Conservation (phyloP, 2,888 invertebrate species). For the Pammene aurita region DNA sequence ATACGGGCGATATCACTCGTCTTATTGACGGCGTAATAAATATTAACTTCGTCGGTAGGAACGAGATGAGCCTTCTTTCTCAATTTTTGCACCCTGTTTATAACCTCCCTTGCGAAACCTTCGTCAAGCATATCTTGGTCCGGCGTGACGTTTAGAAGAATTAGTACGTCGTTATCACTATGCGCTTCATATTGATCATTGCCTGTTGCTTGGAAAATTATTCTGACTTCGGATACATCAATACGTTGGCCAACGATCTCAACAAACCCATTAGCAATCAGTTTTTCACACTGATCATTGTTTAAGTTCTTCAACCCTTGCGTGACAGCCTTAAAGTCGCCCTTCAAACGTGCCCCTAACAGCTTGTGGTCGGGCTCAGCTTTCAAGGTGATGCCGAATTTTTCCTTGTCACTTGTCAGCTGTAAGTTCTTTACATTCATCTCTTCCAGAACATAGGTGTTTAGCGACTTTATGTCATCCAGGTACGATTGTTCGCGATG, state of each 20-base stretch:
- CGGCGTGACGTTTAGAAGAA: slow-evolving; percentile 94
- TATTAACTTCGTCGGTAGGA: slow-evolving; percentile 94
- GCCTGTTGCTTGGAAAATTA: slow-evolving; percentile 90
- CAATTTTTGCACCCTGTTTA: slow-evolving; percentile 97
- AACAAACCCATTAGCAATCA: slow-evolving; percentile 87
- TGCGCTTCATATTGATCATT: slow-evolving; percentile 93
- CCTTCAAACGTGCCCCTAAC: slow-evolving; percentile 94
- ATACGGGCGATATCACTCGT: slow-evolving; percentile 86
- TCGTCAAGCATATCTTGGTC: slow-evolving; percentile 96
- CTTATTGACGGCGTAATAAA: slow-evolving; percentile 88
- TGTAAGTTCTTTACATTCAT: slow-evolving; percentile 94
- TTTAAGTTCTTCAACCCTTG: slow-evolving; percentile 90
- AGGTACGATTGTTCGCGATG: slow-evolving; percentile 92
- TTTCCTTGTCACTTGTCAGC: slow-evolving; percentile 93
- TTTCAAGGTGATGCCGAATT: slow-evolving; percentile 94
- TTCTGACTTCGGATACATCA: slow-evolving; percentile 89
- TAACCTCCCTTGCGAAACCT: slow-evolving; percentile 97
- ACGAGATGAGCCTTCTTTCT: slow-evolving; percentile 97
- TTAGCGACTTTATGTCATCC: slow-evolving; percentile 89
- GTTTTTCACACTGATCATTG: slow-evolving; percentile 90
- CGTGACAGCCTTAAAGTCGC: slow-evolving; percentile 94
- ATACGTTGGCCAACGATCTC: slow-evolving; percentile 90
- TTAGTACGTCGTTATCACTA: slow-evolving; percentile 94
- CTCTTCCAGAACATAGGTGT: slow-evolving; percentile 95
- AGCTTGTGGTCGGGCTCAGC: slow-evolving; percentile 98